These are phyloP conservation scores for Euleptes europaea DNA, from an alignment of 2,113 vertebrate species.

Conservation along the genomic window DNA sequence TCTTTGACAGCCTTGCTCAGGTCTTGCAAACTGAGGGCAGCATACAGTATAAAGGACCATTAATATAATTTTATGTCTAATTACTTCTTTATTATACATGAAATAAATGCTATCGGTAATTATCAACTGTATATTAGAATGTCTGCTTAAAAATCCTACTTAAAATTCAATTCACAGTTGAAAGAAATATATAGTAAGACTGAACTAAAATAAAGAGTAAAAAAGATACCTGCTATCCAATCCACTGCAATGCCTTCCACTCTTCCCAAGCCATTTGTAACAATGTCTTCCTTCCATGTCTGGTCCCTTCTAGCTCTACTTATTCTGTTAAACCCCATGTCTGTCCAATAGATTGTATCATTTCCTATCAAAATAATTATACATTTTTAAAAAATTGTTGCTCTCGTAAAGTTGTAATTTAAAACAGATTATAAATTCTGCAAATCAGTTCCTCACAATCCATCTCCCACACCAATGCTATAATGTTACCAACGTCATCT, in stretches of 20 bases:
- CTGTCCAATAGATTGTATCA: slow-evolving; percentile 98
- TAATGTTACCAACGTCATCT: neutral
- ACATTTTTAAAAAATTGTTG: neutral
- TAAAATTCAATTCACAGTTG: neutral
- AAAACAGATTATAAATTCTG: neutral
- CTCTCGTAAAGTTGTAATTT: neutral
- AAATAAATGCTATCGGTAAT: neutral
- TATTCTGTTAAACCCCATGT: slow-evolving; percentile 98
- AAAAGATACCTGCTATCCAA: slow-evolving; percentile 91
- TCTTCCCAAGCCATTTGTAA: slow-evolving; percentile 93
- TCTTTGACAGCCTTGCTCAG: too few relatives aligned
- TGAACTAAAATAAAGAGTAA: slow-evolving; percentile 23
- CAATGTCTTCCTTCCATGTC: slow-evolving; percentile 95
- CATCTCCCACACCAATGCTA: neutral
- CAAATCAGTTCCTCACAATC: neutral
- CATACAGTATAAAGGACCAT: neutral
- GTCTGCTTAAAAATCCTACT: neutral
- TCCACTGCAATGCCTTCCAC: slow-evolving; percentile 97
- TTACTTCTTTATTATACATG: neutral
- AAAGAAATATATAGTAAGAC: neutral
- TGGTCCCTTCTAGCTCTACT: slow-evolving; percentile 94
- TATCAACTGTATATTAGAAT: neutral
- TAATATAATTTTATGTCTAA: neutral
- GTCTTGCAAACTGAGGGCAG: too few relatives aligned
- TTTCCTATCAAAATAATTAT: slow-evolving; percentile 79